Evolutionary conservation across 2,113 vertebrate genomes (phyloP), one percentile per base, ranked within the genome.

Genomic region (Casuarius casuarius): DNA sequence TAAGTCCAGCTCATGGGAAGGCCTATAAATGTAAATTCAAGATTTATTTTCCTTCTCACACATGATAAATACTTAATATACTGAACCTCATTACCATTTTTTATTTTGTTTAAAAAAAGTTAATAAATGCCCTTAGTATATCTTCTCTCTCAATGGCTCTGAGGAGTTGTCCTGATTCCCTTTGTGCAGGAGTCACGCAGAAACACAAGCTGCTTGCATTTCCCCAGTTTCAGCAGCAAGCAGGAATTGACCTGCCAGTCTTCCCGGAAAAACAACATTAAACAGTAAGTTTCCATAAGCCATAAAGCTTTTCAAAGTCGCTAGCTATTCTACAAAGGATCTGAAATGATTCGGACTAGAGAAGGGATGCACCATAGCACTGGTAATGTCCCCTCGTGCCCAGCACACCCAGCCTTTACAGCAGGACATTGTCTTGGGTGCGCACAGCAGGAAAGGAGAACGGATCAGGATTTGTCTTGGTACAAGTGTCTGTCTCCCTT

Each of bases 51-150:
- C 94, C 97, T 98, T 98, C 95, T 97, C 97, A 97, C 96, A 98
- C 97, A 98, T 98, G 98, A 98, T 97, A 98, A 98, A 98, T 98
- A 98, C 87, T 98, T 96, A 98, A 97, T 97, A 98, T 97, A 97
- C 84, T 96, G 95, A 98, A 95, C 81, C 84, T 97, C 96, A 68
- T 97, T 81, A 89, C 51, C 40, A 66, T 87, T 95, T 96, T 88
- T 52, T 74, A 67, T 72, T 94, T 82, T 77, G 59, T 88, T 96
- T 94, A 68, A 91, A 98, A 58, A 98, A 98, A 91, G 92, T 98
- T 96, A 96, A 96, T 95, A 95, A 98, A 98, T 97, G 96, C 97
- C 98, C 98, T 97, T 96, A 83, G 82, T 95, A 96, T 96, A 93
- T 97, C 95, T 97, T 98, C 95, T 96, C 90, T 97, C 92, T 95